phyloP scores from a whole-genome alignment of 1,140 invertebrate species.

The Pteromalus puparum region DNA sequence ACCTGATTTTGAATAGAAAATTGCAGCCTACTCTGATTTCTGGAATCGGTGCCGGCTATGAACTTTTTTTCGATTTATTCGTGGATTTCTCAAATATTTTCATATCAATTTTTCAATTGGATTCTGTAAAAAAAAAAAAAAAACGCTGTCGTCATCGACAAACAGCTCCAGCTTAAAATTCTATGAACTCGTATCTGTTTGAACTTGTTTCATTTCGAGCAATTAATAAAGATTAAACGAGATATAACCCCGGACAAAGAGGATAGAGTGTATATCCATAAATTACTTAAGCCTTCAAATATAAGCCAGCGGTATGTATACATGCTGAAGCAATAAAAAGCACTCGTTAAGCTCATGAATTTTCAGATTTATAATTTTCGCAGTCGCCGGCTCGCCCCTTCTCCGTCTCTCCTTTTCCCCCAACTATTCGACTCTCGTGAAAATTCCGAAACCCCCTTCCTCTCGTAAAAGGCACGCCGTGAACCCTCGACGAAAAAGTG shows the following conservation, averaged over 20 bases:
- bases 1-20: not conserved
- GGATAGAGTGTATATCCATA: not conserved
- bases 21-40: not conserved
- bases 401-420: not conserved
- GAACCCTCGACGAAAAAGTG: not conserved
- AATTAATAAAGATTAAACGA: not conserved
- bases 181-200: not conserved
- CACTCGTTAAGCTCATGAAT: slow-evolving; percentile 10
- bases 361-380: slow-evolving; percentile 32
- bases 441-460: not conserved
- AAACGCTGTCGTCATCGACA: not conserved
- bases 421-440: not conserved
- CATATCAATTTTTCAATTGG: no score
- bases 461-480: not conserved
- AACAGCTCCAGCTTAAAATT: not conserved
- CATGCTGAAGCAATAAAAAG: not conserved
- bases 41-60: no score
- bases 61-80: no score
- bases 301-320: not conserved
- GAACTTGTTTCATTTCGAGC: not conserved
- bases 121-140: no score
- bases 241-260: not conserved
- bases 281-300: slow-evolving; percentile 6
- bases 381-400: not conserved
- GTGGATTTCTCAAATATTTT: no score